Percentiles rank a stretch among this genome's conserved stretches.
Evolutionary conservation across 23 tunicate genomes (phyloP).

Genomic region (Phallusia fumigata): DNA sequence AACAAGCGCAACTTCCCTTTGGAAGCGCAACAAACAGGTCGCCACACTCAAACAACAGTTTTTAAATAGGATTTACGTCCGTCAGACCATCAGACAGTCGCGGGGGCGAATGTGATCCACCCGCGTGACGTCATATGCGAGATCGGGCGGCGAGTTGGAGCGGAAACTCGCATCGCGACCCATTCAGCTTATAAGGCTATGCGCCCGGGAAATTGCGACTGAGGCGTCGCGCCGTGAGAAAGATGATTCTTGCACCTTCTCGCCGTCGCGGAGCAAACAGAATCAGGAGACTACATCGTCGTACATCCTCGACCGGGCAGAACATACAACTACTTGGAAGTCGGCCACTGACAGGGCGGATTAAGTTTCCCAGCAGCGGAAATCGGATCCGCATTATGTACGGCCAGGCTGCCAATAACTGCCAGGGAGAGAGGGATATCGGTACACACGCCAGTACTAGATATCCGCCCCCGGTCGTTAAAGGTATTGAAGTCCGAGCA

Average conservation of each 20-base stretch:
- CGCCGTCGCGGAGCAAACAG: not conserved
- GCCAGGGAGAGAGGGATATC: too few relatives aligned
- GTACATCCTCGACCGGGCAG: not conserved
- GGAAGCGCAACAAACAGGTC: not conserved
- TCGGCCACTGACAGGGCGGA: not conserved
- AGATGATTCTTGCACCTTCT: not conserved
- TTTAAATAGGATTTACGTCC: not conserved
- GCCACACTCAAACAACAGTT: not conserved
- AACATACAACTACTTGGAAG: not conserved
- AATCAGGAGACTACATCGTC: not conserved
- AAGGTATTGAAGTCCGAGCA: not conserved
- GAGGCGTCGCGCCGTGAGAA: not conserved
- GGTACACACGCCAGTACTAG: too few relatives aligned
- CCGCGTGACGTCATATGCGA: not conserved
- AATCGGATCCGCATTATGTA: constrained; percentile 7
- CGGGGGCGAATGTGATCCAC: not conserved
- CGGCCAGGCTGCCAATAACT: too few relatives aligned
- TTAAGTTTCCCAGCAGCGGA: not conserved
- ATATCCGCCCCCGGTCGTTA: not conserved
- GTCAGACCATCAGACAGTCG: not conserved
- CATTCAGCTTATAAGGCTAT: not conserved
- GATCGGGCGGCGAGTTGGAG: not conserved
- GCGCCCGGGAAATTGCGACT: not conserved
- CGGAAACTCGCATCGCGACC: not conserved
- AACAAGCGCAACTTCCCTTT: not conserved